Conservation (phyloP, 2,113 vertebrate genomes). For the Tiliqua scincoides region DNA sequence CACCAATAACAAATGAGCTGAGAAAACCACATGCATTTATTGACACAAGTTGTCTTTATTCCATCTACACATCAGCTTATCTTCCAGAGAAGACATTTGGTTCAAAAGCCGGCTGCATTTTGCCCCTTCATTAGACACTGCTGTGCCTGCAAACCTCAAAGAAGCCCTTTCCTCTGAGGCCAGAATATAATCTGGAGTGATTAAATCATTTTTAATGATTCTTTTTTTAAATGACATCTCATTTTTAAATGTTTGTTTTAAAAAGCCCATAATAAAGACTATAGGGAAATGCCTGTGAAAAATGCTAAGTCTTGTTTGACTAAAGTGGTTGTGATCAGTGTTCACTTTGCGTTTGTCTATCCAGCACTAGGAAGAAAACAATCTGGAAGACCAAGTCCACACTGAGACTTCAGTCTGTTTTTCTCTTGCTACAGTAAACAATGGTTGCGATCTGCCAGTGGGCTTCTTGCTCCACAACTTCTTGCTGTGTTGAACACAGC, state of each 20-base stretch:
- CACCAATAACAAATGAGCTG: neutral
- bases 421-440: neutral
- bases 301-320: neutral
- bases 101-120: fast-evolving
- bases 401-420: fast-evolving
- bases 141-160: neutral
- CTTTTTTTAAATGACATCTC: neutral
- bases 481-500: neutral
- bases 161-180: neutral
- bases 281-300: fast-evolving
- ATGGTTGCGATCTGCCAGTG: fast-evolving
- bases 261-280: neutral
- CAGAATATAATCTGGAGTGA: too few relatives aligned
- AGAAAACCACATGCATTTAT: neutral
- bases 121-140: fast-evolving
- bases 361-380: neutral
- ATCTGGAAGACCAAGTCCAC: neutral
- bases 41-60: neutral
- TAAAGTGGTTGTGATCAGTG: fast-evolving
- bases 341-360: fast-evolving
- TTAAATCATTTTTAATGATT: neutral
- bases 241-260: neutral
- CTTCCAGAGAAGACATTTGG: neutral
- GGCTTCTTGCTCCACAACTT: fast-evolving
- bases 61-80: neutral